Evolutionary conservation across 2,113 vertebrate genomes (phyloP).

Genomic region (Perccottus glenii): DNA sequence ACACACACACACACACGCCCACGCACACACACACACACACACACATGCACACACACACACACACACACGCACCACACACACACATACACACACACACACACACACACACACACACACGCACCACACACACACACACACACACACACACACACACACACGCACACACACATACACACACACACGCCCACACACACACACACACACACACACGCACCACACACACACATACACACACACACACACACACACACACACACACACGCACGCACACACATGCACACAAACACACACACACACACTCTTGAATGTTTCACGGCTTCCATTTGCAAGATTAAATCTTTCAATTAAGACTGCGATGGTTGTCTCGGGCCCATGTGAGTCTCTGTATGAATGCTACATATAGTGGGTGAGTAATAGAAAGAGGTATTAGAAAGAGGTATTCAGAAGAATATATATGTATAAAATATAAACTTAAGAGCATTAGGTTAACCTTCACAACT

Average conservation of each 20-base stretch:
- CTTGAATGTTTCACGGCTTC: constrained; percentile 66
- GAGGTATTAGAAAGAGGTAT: constrained; percentile 13
- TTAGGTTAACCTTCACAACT: too few species aligned
- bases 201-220: too few species aligned
- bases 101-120: too few species aligned
- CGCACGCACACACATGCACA: neutral
- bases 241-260: constrained; percentile 6
- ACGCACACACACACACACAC: too few species aligned
- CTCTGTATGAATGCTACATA: neutral
- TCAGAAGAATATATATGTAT: neutral
- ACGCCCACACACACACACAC: constrained; percentile 16
- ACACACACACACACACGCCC: constrained; percentile 3
- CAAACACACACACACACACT: constrained; percentile 9
- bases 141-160: too few species aligned
- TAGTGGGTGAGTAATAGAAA: neutral
- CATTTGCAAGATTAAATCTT: constrained; percentile 76
- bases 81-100: neutral
- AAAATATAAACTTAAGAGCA: too few species aligned
- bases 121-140: constrained; percentile 14
- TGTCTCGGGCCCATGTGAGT: constrained; percentile 38
- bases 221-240: constrained; percentile 13
- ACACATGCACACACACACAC: constrained; percentile 12
- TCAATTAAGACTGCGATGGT: constrained; percentile 71
- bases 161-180: constrained; percentile 14
- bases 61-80: too few species aligned